Evolutionary conservation across 2,797 vertebrate species (phyloP).

Genomic region (Epinephelus malabaricus): DNA sequence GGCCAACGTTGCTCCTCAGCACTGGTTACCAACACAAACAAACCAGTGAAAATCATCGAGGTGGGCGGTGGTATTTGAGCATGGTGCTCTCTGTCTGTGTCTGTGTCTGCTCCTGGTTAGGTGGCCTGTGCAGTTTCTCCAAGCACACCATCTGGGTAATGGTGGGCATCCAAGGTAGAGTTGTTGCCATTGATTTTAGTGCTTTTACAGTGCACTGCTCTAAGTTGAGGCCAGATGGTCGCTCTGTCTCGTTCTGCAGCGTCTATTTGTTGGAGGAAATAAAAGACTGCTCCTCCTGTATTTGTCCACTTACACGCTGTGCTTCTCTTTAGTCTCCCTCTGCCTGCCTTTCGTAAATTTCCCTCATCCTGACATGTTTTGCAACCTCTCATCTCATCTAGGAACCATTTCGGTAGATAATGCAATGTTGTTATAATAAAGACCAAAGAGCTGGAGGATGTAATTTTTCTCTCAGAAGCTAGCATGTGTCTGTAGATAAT

Average conservation of each 20-base stretch:
- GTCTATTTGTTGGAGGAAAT: constrained; percentile 78
- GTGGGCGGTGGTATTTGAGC: constrained; percentile 67
- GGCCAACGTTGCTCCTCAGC: constrained; percentile 52
- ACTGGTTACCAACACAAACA: constrained; percentile 65
- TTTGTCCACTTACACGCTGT: constrained; percentile 71
- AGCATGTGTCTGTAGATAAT: constrained; percentile 31
- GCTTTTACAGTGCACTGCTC: constrained; percentile 81
- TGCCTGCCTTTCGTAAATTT: constrained; percentile 51
- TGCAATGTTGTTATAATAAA: constrained; percentile 52
- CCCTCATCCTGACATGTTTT: constrained; percentile 50
- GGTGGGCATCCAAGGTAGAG: constrained; percentile 85
- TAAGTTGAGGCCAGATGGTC: constrained; percentile 86
- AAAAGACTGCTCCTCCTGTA: constrained; percentile 70
- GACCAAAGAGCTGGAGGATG: constrained; percentile 50
- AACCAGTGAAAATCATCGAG: constrained; percentile 64
- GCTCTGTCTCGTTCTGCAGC: constrained; percentile 80
- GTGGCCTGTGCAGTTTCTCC: constrained; percentile 80
- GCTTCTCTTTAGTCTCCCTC: constrained; percentile 61
- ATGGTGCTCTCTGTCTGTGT: constrained; percentile 55
- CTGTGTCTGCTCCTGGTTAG: constrained; percentile 74
- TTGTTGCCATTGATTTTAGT: constrained; percentile 84
- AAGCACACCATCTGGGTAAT: constrained; percentile 87
- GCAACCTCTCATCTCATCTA: constrained; percentile 54
- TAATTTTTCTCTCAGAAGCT: constrained; percentile 30
- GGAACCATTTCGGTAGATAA: constrained; percentile 57